phyloP scores from a whole-genome alignment of 1,140 invertebrate species.

The Magallana ariakensis region DNA sequence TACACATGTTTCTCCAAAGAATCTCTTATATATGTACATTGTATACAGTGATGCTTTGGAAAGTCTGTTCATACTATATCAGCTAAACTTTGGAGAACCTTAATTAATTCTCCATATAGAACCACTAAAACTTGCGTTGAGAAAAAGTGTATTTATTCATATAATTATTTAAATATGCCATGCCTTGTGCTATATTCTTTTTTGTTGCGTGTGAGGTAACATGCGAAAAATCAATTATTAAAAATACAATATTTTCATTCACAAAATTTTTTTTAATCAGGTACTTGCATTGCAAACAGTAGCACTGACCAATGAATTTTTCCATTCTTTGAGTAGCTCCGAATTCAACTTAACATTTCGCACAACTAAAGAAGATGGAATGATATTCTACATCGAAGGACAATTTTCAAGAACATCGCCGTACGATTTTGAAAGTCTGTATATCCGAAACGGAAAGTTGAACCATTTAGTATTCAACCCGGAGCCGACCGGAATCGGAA shows the following conservation, averaged over 20 bases:
- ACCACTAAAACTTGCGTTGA: not conserved
- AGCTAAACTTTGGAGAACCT: too few species aligned
- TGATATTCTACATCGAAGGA: slow-evolving; percentile 55
- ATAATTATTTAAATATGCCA: not conserved
- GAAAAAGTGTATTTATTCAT: not conserved
- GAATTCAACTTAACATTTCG: slow-evolving; percentile 57
- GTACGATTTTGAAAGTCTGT: slow-evolving; percentile 59
- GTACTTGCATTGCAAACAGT: too few species aligned
- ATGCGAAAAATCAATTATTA: not conserved
- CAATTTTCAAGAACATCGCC: not conserved
- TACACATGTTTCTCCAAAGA: not conserved
- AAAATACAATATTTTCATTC: too few species aligned
- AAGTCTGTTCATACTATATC: too few species aligned
- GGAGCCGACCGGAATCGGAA: slow-evolving; percentile 51
- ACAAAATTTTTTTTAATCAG: too few species aligned
- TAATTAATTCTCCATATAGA: too few species aligned
- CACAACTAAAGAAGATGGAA: slow-evolving; percentile 47
- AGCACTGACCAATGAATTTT: too few species aligned
- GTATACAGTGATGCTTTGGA: too few species aligned
- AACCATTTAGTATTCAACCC: slow-evolving; percentile 60
- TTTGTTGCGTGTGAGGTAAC: not conserved
- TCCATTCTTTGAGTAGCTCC: slow-evolving; percentile 37
- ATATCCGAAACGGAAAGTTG: slow-evolving; percentile 55
- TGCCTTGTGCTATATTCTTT: not conserved
- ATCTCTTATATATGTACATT: not conserved